A percentile compares a stretch with the other conserved stretches of the same genome.
These are phyloP conservation scores for Silurus meridionalis DNA, from an alignment of 2,113 vertebrate genomes.

Conservation along the genomic window DNA sequence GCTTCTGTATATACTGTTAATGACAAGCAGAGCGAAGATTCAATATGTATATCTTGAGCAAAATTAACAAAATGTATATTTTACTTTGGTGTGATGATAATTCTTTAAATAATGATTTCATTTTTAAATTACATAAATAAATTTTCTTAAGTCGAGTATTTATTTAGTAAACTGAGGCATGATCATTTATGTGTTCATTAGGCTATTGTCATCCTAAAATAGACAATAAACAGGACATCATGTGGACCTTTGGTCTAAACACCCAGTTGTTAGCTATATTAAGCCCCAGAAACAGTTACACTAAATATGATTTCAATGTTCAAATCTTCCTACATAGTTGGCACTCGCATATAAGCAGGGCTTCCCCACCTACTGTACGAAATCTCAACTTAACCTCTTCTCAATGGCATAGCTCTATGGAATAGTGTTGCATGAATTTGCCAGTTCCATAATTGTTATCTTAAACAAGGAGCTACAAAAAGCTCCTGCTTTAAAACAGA, in stretches of 20 bases:
- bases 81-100: not conserved
- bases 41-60: too few relatives aligned
- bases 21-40: not conserved
- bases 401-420: not conserved
- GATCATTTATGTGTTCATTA: not conserved
- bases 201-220: not conserved
- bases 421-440: constrained; percentile 18
- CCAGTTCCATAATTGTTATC: constrained; percentile 20
- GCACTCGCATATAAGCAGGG: not conserved
- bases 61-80: not conserved
- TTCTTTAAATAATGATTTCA: not conserved
- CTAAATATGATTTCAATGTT: not conserved
- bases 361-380: not conserved
- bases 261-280: not conserved
- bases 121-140: not conserved
- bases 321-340: not conserved
- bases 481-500: constrained; percentile 7
- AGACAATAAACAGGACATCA: not conserved
- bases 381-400: not conserved
- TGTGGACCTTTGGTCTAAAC: not conserved
- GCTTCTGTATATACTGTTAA: not conserved
- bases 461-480: constrained; percentile 34
- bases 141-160: not conserved
- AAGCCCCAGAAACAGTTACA: not conserved
- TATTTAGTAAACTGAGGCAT: not conserved